Percentiles rank a stretch among this genome's conserved stretches.
phyloP scores from a whole-genome alignment of 2,797 vertebrate species.

The Odontamblyopus rebecca region DNA sequence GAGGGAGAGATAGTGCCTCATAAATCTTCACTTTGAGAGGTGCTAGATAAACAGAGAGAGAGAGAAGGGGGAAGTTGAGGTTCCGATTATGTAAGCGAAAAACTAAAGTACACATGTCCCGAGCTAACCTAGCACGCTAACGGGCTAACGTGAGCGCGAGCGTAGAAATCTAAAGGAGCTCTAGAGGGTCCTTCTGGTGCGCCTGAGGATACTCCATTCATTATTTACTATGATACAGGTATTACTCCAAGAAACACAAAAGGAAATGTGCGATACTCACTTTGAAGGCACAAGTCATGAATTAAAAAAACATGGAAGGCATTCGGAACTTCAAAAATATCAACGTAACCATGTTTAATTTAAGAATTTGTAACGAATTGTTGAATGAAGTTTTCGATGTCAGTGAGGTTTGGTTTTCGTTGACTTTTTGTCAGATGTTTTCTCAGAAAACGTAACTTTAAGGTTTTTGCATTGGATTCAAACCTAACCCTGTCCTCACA shows the following conservation, averaged over 20 bases:
- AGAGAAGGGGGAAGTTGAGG: not conserved
- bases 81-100: not conserved
- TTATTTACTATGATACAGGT: slow-evolving; percentile 17
- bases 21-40: no score
- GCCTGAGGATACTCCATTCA: slow-evolving; percentile 14
- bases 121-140: slow-evolving; percentile 4
- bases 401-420: not conserved
- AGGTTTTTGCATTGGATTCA: no score
- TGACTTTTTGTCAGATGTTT: no score
- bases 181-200: slow-evolving; percentile 21
- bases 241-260: not conserved
- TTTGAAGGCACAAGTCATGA: not conserved
- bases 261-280: not conserved
- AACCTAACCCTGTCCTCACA: not conserved
- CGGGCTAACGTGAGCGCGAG: not conserved
- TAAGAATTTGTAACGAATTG: no score
- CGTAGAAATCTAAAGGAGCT: slow-evolving; percentile 1
- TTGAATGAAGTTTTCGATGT: not conserved
- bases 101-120: not conserved
- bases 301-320: not conserved
- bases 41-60: no score
- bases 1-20: no score
- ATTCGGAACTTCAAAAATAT: no score
- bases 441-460: no score
- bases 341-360: no score